Conservation (phyloP, 1,140 invertebrate genomes). For the Microplitis mediator region DNA sequence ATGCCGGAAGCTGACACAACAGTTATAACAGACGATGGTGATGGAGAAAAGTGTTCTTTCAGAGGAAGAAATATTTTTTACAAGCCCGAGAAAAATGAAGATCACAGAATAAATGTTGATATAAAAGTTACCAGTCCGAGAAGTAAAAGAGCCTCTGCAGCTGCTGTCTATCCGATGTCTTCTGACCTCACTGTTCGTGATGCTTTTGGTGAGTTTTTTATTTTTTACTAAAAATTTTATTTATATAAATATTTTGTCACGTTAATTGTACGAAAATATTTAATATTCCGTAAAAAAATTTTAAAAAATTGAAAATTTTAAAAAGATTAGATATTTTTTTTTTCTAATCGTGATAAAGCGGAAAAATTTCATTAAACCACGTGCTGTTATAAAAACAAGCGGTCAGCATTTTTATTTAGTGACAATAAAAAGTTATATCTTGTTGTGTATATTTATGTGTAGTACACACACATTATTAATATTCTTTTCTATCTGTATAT, state of each 20-base stretch:
- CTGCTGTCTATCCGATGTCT: slow-evolving; percentile 45
- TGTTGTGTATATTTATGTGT: no score
- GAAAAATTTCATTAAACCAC: slow-evolving; percentile 1
- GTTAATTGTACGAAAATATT: no score
- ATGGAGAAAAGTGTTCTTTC: slow-evolving; percentile 4
- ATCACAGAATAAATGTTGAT: neutral
- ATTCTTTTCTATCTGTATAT: neutral
- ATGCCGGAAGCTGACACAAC: slow-evolving; percentile 3
- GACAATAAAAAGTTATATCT: no score
- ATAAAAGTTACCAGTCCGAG: slow-evolving; percentile 33
- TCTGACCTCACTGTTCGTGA: slow-evolving; percentile 42
- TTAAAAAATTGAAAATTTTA: no score
- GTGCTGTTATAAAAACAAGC: neutral
- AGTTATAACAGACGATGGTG: slow-evolving; percentile 3
- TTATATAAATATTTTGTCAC: neutral
- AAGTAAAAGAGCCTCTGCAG: slow-evolving; percentile 36
- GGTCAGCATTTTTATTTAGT: no score
- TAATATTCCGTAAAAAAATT: no score
- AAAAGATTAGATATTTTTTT: no score
- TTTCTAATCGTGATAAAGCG: neutral
- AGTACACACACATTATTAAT: no score
- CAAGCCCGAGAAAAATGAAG: slow-evolving; percentile 24
- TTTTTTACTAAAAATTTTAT: neutral
- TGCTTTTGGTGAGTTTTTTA: slow-evolving; percentile 48
- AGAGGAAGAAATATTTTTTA: slow-evolving; percentile 32